A percentile compares a stretch with the other conserved stretches of the same genome.
phyloP scores from a whole-genome alignment of 2,888 invertebrate species.

The Anthophora plumipes region DNA sequence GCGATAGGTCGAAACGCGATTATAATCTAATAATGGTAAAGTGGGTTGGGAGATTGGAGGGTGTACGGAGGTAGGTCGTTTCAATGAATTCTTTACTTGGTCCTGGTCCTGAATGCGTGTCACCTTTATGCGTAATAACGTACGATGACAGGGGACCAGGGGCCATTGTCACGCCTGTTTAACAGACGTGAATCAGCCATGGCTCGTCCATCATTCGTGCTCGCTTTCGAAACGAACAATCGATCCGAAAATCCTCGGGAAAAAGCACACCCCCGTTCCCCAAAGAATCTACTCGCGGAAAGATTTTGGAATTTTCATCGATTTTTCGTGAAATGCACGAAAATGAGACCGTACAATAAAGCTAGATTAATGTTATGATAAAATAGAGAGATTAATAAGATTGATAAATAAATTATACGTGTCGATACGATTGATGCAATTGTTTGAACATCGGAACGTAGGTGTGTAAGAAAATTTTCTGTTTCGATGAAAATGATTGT shows the following conservation, averaged over 20 bases:
- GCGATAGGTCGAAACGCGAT: conserved; percentile 59
- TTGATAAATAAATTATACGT: too few species aligned
- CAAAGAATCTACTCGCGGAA: background rate
- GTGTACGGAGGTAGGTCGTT: conserved; percentile 31
- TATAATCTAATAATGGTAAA: conserved; percentile 65
- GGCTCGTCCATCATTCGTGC: conserved; percentile 45
- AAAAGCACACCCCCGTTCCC: background rate
- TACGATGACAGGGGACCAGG: conserved; percentile 72
- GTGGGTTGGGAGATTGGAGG: conserved; percentile 16
- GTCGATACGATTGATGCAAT: too few species aligned
- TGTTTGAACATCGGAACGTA: too few species aligned
- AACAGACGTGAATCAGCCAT: conserved; percentile 51
- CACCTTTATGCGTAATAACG: conserved; percentile 75
- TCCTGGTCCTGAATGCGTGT: conserved; percentile 62
- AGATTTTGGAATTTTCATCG: background rate
- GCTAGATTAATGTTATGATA: background rate
- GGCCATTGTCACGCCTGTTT: conserved; percentile 73
- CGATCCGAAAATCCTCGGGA: conserved; percentile 14
- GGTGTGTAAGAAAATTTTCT: background rate
- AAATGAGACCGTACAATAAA: background rate
- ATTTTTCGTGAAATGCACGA: background rate
- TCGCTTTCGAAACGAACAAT: conserved; percentile 22
- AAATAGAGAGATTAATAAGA: background rate
- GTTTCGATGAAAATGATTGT: background rate
- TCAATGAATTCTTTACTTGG: conserved; percentile 45